Conservation (phyloP, 2,888 invertebrate genomes). For the Herminia tarsipennalis region DNA sequence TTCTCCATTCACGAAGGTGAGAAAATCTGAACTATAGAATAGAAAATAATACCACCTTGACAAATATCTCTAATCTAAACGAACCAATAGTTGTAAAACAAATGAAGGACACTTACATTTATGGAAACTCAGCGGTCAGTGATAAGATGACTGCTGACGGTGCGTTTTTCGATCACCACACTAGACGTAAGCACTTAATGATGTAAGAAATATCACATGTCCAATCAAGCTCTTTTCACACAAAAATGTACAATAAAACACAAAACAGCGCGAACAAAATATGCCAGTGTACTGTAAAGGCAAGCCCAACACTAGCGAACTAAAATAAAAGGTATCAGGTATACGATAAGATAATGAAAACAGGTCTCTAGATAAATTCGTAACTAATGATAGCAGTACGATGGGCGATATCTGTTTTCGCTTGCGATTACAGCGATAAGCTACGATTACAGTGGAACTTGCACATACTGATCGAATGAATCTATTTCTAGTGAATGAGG, state of each 20-base stretch:
- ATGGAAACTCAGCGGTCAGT: constrained; percentile 21
- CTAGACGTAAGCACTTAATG: constrained; percentile 15
- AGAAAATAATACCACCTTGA: too few species aligned
- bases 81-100: too few species aligned
- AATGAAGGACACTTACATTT: constrained; percentile 46
- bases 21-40: too few species aligned
- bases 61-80: too few species aligned
- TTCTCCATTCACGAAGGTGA: too few species aligned
- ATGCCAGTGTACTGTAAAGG: constrained; percentile 38
- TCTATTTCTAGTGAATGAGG: constrained; percentile 7
- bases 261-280: constrained; percentile 24
- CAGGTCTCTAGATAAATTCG: constrained; percentile 85
- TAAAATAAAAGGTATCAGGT: constrained; percentile 76
- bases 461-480: constrained; percentile 32
- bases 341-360: constrained; percentile 80
- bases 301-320: constrained; percentile 63
- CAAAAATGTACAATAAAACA: constrained; percentile 15
- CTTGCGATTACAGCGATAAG: constrained; percentile 74
- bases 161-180: constrained; percentile 10
- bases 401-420: constrained; percentile 67
- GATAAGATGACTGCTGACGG: neutral
- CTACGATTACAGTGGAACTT: constrained; percentile 61
- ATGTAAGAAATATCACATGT: constrained; percentile 29
- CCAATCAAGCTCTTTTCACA: constrained; percentile 15
- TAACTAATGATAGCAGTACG: constrained; percentile 68